phyloP scores from a whole-genome alignment of 2,113 vertebrate species.

The Pagrus major region DNA sequence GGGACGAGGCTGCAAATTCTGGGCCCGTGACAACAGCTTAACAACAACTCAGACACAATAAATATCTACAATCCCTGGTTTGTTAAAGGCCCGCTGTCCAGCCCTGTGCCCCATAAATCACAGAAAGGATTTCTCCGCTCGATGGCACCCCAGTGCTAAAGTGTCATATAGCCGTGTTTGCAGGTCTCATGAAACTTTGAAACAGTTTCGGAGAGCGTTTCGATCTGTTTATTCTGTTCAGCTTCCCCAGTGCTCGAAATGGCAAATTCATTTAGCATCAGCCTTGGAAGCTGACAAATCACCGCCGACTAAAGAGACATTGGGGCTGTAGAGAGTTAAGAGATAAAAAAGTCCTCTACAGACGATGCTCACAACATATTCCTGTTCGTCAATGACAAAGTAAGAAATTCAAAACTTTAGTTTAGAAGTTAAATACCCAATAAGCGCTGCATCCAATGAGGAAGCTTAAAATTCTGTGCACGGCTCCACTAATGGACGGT shows the following conservation, averaged over 20 bases:
- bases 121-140: constrained; percentile 7
- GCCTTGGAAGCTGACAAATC: constrained; percentile 14
- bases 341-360: not conserved
- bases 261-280: constrained; percentile 16
- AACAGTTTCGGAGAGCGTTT: constrained; percentile 23
- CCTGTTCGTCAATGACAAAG: not conserved
- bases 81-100: constrained; percentile 32
- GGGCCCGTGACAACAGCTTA: constrained; percentile 52
- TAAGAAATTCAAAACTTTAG: not conserved
- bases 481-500: constrained; percentile 9
- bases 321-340: not conserved
- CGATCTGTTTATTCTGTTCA: constrained; percentile 37
- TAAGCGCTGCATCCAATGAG: not conserved
- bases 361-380: constrained; percentile 5
- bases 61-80: constrained; percentile 55
- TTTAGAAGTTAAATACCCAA: not conserved
- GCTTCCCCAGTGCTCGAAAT: constrained; percentile 17
- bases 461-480: constrained; percentile 2
- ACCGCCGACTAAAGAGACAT: not conserved
- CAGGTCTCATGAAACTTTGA: constrained; percentile 35
- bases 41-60: constrained; percentile 60
- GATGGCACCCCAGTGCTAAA: constrained; percentile 20
- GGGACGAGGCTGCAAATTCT: constrained; percentile 25
- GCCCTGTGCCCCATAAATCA: constrained; percentile 45
- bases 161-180: constrained; percentile 18